A percentile compares a stretch with the other conserved stretches of the same genome.
Evolutionary conservation across 2,797 vertebrate genomes (phyloP).

Genomic region (Coendou prehensilis): DNA sequence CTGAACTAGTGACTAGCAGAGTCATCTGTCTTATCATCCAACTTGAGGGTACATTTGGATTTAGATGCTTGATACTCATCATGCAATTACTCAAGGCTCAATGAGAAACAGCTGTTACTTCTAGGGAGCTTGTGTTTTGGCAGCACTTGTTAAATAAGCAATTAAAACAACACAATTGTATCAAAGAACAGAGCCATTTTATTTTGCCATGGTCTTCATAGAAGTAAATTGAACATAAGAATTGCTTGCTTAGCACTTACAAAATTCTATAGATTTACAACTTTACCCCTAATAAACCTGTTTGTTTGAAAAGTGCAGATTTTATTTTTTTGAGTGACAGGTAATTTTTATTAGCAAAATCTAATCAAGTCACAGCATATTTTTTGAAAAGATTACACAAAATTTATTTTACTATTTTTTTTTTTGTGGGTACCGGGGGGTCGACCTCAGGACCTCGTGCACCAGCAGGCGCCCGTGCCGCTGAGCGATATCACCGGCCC

Average conservation of each 20-base stretch:
- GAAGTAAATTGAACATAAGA: not conserved
- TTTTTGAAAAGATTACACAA: slow-evolving; percentile 77
- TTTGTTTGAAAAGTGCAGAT: slow-evolving; percentile 68
- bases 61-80: slow-evolving; percentile 78
- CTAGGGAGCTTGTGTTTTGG: slow-evolving; percentile 76
- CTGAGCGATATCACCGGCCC: too few species aligned
- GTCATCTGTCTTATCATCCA: slow-evolving; percentile 57
- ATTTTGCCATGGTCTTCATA: slow-evolving; percentile 61
- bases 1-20: not conserved
- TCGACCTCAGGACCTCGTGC: too few species aligned
- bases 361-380: slow-evolving; percentile 71
- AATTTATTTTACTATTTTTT: slow-evolving; percentile 80
- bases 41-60: slow-evolving; percentile 70
- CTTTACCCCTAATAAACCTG: slow-evolving; percentile 63
- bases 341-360: slow-evolving; percentile 82
- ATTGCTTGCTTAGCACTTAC: not conserved
- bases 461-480: too few species aligned
- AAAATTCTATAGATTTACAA: not conserved
- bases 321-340: slow-evolving; percentile 60
- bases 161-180: slow-evolving; percentile 81
- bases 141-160: slow-evolving; percentile 79
- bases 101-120: slow-evolving; percentile 76
- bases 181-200: slow-evolving; percentile 67
- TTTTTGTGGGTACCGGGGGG: too few species aligned
- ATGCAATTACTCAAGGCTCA: slow-evolving; percentile 80